Evolutionary conservation across 2,797 vertebrate genomes (phyloP), one percentile per base, ranked within the genome.

Genomic region (Scolopax rusticola): DNA sequence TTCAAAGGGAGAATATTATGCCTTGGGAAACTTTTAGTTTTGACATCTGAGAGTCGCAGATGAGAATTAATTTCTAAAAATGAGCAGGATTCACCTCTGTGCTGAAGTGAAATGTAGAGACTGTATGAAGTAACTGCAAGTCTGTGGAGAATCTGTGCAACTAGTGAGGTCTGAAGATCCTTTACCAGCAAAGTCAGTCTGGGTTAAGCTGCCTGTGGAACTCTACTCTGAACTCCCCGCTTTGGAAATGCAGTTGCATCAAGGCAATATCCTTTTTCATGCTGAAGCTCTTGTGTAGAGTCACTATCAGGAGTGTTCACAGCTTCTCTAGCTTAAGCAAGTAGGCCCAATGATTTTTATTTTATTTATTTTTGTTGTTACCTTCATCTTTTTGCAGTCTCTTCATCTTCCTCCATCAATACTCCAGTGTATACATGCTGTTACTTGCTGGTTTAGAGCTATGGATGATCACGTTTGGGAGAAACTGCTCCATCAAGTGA

Each of bases 131-230:
- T 86, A 82, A 82, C 80, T 77, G 63, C 70, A 82, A 82, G 56
- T 70, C 77, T 93, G 47, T 76, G 86, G 91, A 96, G 74, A 90
- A 90, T 67, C 77, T 88, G 53, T 70, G 47, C 64, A 70, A 18
- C 77, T 96, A 57, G 87, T 74, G 56, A 89, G 96, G 60, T 90
- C 43, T 89, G 95, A 94, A 92, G 88, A 93, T 84, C 67, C 68
- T 86, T 90, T 94, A 17, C 70, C 67, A 50, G 60, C 83, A 53
- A 32, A 92, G 23, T 84, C 32, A 91, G 43, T 36, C 60, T 60
- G 48, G 84, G n/a, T 79, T 93, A 84, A 94, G 77, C 74, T 91
- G 74, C 77, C 67, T 76, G 19, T 85, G 85, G 93, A 93, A 82
- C 12, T 50, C 80, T 79, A 1, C 67, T 12, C 8, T 59, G 73